Conservation (phyloP, 2,888 invertebrate genomes). For the Epicampocera succincta region DNA sequence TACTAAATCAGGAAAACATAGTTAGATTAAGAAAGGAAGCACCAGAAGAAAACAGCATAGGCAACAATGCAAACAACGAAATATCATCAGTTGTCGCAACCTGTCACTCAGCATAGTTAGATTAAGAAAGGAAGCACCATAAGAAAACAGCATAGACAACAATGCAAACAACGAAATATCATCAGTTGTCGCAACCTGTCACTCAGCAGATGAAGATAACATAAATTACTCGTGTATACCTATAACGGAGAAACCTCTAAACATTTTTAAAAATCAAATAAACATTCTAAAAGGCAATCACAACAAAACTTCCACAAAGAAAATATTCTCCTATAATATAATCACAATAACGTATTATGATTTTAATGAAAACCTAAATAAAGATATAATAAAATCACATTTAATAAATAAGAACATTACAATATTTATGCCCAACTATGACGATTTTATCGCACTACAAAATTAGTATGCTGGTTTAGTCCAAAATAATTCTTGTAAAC, state of each 20-base stretch:
- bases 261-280: background rate
- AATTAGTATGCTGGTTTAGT: slow-evolving; percentile 57
- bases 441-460: slow-evolving; percentile 71
- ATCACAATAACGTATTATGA: background rate
- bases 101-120: too few species aligned
- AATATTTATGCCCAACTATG: slow-evolving; percentile 70
- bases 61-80: background rate
- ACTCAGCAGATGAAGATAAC: slow-evolving; percentile 15
- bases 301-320: background rate
- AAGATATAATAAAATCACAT: slow-evolving; percentile 2
- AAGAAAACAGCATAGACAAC: too few species aligned
- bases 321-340: slow-evolving; percentile 4
- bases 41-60: too few species aligned
- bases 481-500: slow-evolving; percentile 10
- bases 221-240: slow-evolving; percentile 15
- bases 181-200: too few species aligned
- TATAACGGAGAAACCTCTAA: slow-evolving; percentile 23
- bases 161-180: background rate
- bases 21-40: too few species aligned
- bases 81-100: background rate
- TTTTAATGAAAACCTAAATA: too few species aligned
- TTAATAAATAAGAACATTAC: slow-evolving; percentile 19
- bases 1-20: too few species aligned
- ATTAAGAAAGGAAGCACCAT: too few species aligned
- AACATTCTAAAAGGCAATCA: background rate